Conservation (phyloP, 2,888 invertebrate genomes). For the Mimachlamys varia region DNA sequence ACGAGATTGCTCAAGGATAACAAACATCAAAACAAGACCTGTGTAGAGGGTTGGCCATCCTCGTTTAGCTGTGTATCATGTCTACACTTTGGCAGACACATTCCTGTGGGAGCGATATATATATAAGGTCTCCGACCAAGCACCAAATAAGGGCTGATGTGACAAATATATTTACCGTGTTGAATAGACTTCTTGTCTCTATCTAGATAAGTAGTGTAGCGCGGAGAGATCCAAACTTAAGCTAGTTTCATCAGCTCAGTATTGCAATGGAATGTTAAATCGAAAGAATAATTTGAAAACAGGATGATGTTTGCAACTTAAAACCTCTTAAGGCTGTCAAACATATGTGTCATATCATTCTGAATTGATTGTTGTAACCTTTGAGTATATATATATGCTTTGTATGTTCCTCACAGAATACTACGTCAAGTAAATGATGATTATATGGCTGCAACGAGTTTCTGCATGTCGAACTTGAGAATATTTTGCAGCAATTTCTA, state of each 20-base stretch:
- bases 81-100: not conserved
- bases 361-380: not conserved
- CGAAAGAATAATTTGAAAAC: conserved; percentile 5
- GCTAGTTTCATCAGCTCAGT: not conserved
- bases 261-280: not conserved
- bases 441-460: too few species aligned
- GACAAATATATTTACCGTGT: not conserved
- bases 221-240: not conserved
- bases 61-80: not conserved
- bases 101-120: not conserved
- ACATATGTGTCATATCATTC: not conserved
- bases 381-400: too few species aligned
- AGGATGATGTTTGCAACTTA: not conserved
- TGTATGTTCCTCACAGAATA: too few species aligned
- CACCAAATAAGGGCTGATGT: not conserved
- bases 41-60: not conserved
- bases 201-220: not conserved
- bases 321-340: not conserved
- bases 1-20: not conserved
- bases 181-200: not conserved
- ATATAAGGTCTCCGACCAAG: not conserved
- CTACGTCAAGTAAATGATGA: too few species aligned
- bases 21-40: conserved; percentile 6
- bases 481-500: too few species aligned
- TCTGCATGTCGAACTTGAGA: too few species aligned